These are phyloP conservation scores for Lerista edwardsae DNA, from an alignment of 2,797 vertebrate species.

Conservation along the genomic window DNA sequence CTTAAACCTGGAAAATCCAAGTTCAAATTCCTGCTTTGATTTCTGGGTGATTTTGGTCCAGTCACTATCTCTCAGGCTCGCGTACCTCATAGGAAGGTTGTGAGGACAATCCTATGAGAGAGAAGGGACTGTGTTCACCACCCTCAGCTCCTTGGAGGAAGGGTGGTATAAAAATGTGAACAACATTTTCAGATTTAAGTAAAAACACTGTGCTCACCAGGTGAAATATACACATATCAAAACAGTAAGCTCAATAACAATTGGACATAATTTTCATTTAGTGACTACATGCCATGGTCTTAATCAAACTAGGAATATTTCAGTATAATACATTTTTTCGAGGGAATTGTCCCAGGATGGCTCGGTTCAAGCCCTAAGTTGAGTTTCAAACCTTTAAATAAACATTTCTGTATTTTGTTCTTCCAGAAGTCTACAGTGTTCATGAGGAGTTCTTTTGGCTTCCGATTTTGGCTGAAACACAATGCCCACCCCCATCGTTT, in stretches of 20 bases:
- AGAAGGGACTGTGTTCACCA: too few relatives aligned
- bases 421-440: slow-evolving; percentile 67
- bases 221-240: slow-evolving; percentile 1
- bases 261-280: not conserved
- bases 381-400: not conserved
- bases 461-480: slow-evolving; percentile 73
- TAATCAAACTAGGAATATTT: not conserved
- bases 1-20: too few relatives aligned
- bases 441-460: slow-evolving; percentile 71
- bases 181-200: not conserved
- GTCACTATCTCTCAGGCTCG: too few relatives aligned
- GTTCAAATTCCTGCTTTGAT: too few relatives aligned
- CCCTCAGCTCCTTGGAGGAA: too few relatives aligned
- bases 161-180: too few relatives aligned
- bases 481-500: slow-evolving; percentile 82
- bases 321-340: not conserved
- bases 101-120: too few relatives aligned
- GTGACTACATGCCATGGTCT: not conserved
- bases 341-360: not conserved
- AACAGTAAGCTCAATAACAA: slow-evolving; percentile 17
- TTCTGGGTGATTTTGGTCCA: too few relatives aligned
- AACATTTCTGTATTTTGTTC: slow-evolving; percentile 12
- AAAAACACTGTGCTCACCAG: slow-evolving; percentile 10
- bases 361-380: accelerated
- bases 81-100: too few relatives aligned